Conservation (phyloP, 2,797 vertebrate species). For the Melanotaenia parkinsoni region DNA sequence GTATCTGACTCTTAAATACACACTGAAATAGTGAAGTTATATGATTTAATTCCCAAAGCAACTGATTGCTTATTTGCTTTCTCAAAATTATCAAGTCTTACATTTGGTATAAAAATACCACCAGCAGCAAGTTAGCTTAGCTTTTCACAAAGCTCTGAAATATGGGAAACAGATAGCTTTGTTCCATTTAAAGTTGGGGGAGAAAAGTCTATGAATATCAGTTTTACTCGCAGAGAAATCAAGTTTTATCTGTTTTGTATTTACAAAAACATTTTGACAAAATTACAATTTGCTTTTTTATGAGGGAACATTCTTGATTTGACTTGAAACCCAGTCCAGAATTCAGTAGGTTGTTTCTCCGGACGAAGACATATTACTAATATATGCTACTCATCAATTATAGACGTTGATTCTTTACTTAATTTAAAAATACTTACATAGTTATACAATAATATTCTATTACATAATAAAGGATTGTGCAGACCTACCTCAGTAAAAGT, state of each 20-base stretch:
- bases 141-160: background rate
- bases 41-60: constrained; percentile 1
- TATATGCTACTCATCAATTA: background rate
- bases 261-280: background rate
- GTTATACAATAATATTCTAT: background rate
- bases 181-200: background rate
- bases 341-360: too few species aligned
- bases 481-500: background rate
- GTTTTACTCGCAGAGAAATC: background rate
- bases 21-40: background rate
- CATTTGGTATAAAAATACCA: background rate
- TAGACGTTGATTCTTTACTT: background rate
- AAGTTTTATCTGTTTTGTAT: background rate
- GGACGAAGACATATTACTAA: background rate
- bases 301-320: background rate
- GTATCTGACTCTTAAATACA: constrained; percentile 4
- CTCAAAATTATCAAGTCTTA: background rate
- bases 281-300: background rate
- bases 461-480: background rate
- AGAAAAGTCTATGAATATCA: background rate
- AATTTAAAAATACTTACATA: background rate
- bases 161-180: background rate
- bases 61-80: constrained; percentile 2
- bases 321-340: too few species aligned
- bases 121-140: background rate